These are phyloP conservation scores for Etia nguti DNA, from an alignment of 2,113 vertebrate genomes.

Conservation along the genomic window DNA sequence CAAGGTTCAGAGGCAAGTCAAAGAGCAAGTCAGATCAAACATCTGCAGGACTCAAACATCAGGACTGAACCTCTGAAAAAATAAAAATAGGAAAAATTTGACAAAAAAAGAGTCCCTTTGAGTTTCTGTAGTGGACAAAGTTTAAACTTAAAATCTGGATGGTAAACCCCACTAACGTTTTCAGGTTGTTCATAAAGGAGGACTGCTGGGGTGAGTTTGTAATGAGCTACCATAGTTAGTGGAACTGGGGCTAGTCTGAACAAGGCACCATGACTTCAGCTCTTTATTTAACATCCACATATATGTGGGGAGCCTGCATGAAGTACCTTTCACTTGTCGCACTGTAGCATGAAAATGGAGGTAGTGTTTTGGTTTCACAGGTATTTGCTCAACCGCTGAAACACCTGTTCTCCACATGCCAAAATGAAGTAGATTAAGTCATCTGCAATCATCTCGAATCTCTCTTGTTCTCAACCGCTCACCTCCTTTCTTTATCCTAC, in stretches of 20 bases:
- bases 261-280: not conserved
- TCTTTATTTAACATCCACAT: not conserved
- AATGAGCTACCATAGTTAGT: not conserved
- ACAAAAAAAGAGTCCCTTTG: not conserved
- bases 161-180: not conserved
- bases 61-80: not conserved
- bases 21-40: not conserved
- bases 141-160: not conserved
- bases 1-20: not conserved
- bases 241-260: not conserved
- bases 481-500: not conserved
- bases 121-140: not conserved
- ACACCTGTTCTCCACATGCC: not conserved
- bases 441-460: not conserved
- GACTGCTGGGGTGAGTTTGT: not conserved
- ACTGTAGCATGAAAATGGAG: not conserved
- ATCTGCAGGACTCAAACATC: no score
- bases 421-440: not conserved
- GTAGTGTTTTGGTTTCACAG: not conserved
- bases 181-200: not conserved
- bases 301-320: not conserved
- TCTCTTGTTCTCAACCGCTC: not conserved
- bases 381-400: not conserved
- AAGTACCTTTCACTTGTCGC: not conserved
- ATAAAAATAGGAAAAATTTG: not conserved